A percentile compares a stretch with the other conserved stretches of the same genome.
Conservation (phyloP, 2,113 vertebrate species). For the Thinocorus orbignyianus region DNA sequence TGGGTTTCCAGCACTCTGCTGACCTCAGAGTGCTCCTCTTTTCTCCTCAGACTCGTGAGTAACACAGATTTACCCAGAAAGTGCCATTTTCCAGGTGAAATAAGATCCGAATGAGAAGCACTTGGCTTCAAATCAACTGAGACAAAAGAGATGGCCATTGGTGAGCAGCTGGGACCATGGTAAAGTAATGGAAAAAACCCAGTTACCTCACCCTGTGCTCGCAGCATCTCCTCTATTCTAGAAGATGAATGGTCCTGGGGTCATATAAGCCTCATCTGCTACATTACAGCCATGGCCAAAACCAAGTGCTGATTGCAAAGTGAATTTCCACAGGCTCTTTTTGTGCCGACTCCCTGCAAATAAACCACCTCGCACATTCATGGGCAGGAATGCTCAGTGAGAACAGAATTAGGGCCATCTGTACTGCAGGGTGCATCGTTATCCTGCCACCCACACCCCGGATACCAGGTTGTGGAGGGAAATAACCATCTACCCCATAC, state of each 20-base stretch:
- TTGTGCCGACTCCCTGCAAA: not conserved
- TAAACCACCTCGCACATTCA: not conserved
- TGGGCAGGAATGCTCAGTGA: not conserved
- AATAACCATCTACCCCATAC: not conserved
- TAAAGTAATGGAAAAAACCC: not conserved
- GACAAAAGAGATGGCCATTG: not conserved
- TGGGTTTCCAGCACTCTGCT: not conserved
- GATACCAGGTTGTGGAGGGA: not conserved
- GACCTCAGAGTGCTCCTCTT: not conserved
- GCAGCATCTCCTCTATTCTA: not conserved
- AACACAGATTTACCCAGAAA: not conserved
- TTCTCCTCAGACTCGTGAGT: not conserved
- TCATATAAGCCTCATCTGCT: slow-evolving; percentile 15
- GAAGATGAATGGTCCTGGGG: not conserved
- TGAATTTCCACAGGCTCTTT: slow-evolving; percentile 28
- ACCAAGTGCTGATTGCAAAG: not conserved
- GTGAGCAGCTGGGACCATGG: not conserved
- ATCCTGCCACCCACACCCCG: not conserved
- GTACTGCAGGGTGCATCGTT: not conserved
- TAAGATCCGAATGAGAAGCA: not conserved
- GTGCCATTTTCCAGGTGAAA: not conserved
- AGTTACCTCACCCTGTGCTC: slow-evolving; percentile 18
- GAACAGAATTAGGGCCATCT: not conserved
- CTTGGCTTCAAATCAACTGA: slow-evolving; percentile 18
- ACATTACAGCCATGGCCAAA: not conserved